A percentile compares a stretch with the other conserved stretches of the same genome.
phyloP scores from a whole-genome alignment of 2,888 invertebrate species.

The Xylota segnis region DNA sequence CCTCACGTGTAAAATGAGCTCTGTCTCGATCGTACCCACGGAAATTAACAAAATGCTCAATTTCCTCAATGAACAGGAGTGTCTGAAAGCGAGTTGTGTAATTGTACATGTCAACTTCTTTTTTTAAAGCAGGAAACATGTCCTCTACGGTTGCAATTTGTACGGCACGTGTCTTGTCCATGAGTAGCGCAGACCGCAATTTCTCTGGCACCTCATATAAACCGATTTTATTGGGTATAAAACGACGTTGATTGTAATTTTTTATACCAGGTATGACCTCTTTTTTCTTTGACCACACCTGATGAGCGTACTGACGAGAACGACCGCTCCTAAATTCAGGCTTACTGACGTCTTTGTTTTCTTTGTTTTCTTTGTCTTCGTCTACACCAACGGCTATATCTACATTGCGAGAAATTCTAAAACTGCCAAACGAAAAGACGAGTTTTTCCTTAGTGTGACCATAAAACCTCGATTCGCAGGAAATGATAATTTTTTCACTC shows the following conservation, averaged over 20 bases:
- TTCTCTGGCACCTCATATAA: constrained; percentile 85
- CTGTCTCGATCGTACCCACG: constrained; percentile 89
- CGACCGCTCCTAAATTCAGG: constrained; percentile 25
- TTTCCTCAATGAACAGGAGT: constrained; percentile 93
- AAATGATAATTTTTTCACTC: constrained; percentile 55
- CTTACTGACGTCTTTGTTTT: neutral
- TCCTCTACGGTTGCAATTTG: constrained; percentile 84
- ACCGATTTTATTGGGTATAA: constrained; percentile 86
- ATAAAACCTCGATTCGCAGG: constrained; percentile 78
- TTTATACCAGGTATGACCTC: constrained; percentile 86
- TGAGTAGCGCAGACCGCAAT: constrained; percentile 85
- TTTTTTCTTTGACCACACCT: constrained; percentile 80
- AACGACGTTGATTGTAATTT: constrained; percentile 86
- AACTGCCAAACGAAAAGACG: constrained; percentile 78
- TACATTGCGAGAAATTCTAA: constrained; percentile 79
- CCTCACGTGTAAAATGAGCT: constrained; percentile 87
- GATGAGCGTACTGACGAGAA: constrained; percentile 79
- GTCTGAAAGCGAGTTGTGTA: constrained; percentile 90
- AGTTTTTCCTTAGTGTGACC: constrained; percentile 80
- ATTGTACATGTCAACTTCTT: constrained; percentile 85
- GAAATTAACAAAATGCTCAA: constrained; percentile 88
- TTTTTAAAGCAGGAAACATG: constrained; percentile 86
- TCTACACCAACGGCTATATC: constrained; percentile 80
- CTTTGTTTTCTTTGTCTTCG: constrained; percentile 26
- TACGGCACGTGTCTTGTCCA: constrained; percentile 83